Evolutionary conservation across 1,140 invertebrate genomes (phyloP).

Genomic region (Macrotrachela quadricornifera): DNA sequence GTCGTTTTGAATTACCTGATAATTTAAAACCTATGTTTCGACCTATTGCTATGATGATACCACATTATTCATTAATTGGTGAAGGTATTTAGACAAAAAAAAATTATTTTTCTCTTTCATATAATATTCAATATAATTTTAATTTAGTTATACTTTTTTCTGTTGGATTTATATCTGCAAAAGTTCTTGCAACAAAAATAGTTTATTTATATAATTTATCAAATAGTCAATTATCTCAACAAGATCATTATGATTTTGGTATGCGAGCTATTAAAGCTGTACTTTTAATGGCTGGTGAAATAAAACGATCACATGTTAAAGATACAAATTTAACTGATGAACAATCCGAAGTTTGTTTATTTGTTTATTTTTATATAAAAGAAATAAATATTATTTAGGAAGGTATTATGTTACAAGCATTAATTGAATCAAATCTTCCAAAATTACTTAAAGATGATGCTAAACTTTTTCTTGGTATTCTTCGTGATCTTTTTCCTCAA

Average conservation of each 20-base stretch:
- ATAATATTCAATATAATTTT: no score
- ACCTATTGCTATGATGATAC: slow-evolving; percentile 32
- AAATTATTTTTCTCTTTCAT: no score
- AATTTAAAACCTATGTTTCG: slow-evolving; percentile 34
- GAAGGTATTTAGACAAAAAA: slow-evolving; percentile 12
- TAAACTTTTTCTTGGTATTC: slow-evolving; percentile 56
- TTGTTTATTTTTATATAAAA: no score
- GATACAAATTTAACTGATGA: no score
- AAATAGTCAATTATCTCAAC: slow-evolving; percentile 29
- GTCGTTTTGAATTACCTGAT: slow-evolving; percentile 29
- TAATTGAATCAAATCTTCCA: slow-evolving; percentile 67
- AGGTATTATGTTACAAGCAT: slow-evolving; percentile 35
- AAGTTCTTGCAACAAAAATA: slow-evolving; percentile 26
- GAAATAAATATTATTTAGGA: no score
- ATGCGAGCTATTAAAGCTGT: slow-evolving; percentile 57
- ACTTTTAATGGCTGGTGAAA: slow-evolving; percentile 50
- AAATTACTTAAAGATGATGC: slow-evolving; percentile 57
- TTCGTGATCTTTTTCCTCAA: slow-evolving; percentile 57
- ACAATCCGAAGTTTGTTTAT: no score
- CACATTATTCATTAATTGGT: slow-evolving; percentile 30
- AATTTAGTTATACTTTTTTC: slow-evolving; percentile 26
- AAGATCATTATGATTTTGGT: slow-evolving; percentile 62
- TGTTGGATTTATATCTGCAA: slow-evolving; percentile 31
- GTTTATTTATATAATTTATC: slow-evolving; percentile 27
- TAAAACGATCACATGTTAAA: slow-evolving; percentile 36